phyloP scores from a whole-genome alignment of 1,140 invertebrate species.

The Bilobella aurantiaca region DNA sequence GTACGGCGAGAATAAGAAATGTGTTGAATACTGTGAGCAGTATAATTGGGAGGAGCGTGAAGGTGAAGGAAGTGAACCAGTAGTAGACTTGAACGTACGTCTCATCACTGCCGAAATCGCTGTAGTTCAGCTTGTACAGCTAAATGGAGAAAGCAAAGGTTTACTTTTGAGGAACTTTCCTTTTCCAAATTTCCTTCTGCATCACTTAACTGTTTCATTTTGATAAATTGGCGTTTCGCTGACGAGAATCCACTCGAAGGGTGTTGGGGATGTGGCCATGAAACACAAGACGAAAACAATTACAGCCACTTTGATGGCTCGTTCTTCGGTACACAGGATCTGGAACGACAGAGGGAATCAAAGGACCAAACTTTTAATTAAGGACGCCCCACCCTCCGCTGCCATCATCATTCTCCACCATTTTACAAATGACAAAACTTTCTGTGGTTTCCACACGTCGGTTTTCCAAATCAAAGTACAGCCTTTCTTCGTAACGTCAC shows the following conservation, averaged over 20 bases:
- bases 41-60: conserved; percentile 55
- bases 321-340: conserved; percentile 43
- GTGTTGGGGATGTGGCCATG: conserved; percentile 51
- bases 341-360: conserved; percentile 36
- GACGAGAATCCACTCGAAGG: conserved; percentile 49
- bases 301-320: conserved; percentile 48
- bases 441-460: no score
- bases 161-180: background rate
- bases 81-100: conserved; percentile 54
- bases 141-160: background rate
- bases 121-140: conserved; percentile 21
- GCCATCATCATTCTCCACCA: no score
- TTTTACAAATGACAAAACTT: no score
- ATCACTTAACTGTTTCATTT: background rate
- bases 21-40: conserved; percentile 61
- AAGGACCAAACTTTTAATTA: background rate
- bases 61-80: conserved; percentile 54
- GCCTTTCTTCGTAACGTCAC: no score
- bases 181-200: background rate
- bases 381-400: no score
- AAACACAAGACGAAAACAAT: conserved; percentile 54
- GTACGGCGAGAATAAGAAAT: conserved; percentile 55
- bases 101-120: conserved; percentile 44
- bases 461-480: no score
- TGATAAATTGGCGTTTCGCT: conserved; percentile 24